Evolutionary conservation across 2,888 invertebrate species (phyloP).

Genomic region (Beris chalybata): DNA sequence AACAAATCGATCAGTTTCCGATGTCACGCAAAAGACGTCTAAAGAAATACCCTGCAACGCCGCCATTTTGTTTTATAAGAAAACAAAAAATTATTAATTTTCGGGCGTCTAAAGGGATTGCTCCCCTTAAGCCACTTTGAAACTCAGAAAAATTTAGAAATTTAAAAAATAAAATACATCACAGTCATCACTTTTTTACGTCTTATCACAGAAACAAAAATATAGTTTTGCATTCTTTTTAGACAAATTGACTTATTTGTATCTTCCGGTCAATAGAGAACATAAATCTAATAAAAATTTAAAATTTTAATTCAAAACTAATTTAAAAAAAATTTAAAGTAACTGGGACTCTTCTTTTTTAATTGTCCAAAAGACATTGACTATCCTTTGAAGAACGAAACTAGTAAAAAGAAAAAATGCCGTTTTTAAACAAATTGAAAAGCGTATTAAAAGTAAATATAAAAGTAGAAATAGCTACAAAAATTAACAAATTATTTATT

Average conservation of each 20-base stretch:
- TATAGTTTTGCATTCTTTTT: too few species aligned
- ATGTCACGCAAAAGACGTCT: too few species aligned
- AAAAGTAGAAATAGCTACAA: neutral
- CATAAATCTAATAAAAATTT: slow-evolving; percentile 9
- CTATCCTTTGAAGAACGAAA: neutral
- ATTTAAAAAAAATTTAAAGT: slow-evolving; percentile 14
- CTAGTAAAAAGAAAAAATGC: neutral
- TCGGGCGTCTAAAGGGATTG: too few species aligned
- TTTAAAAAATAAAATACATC: too few species aligned
- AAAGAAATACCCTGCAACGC: too few species aligned
- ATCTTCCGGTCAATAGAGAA: slow-evolving; percentile 11
- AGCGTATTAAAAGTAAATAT: slow-evolving; percentile 5
- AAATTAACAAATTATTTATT: neutral
- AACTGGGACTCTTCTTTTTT: neutral
- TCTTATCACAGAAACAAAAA: too few species aligned
- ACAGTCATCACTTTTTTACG: too few species aligned
- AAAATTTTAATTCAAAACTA: slow-evolving; percentile 8
- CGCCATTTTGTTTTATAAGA: too few species aligned
- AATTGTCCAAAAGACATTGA: neutral
- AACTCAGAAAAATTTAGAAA: too few species aligned
- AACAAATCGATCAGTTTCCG: too few species aligned
- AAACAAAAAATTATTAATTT: too few species aligned
- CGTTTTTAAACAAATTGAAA: slow-evolving; percentile 1
- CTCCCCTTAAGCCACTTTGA: too few species aligned
- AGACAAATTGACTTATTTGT: neutral